Evolutionary conservation across 2,113 vertebrate species (phyloP).

Genomic region (Blennius ocellaris): DNA sequence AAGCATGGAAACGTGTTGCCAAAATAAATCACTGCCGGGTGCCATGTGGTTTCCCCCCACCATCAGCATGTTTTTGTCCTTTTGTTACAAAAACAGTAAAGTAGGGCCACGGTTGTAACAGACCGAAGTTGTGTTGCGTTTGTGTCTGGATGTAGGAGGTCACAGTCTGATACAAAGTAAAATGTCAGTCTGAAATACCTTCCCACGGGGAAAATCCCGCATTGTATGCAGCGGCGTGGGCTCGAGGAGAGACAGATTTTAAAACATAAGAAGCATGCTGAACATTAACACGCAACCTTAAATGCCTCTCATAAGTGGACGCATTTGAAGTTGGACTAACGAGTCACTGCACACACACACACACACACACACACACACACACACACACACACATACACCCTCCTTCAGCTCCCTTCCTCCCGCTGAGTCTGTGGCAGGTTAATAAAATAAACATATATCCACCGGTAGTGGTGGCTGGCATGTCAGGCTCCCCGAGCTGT

Average conservation of each 20-base stretch:
- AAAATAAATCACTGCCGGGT: background rate
- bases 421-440: constrained; percentile 66
- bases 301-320: constrained; percentile 12
- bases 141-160: constrained; percentile 37
- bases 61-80: background rate
- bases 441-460: constrained; percentile 81
- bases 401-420: background rate
- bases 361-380: background rate
- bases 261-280: constrained; percentile 10
- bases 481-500: constrained; percentile 76
- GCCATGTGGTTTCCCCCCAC: background rate
- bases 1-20: constrained; percentile 9
- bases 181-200: constrained; percentile 40
- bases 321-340: constrained; percentile 7
- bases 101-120: constrained; percentile 12
- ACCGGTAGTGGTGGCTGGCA: constrained; percentile 65
- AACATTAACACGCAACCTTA: constrained; percentile 6
- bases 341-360: constrained; percentile 2
- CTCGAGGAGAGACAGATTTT: constrained; percentile 1
- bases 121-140: background rate
- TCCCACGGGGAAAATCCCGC: background rate
- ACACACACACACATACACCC: background rate
- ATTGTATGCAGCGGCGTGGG: background rate
- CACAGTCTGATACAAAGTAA: constrained; percentile 30
- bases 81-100: background rate